Conservation (phyloP, 2,113 vertebrate genomes). For the Ursus arctos region DNA sequence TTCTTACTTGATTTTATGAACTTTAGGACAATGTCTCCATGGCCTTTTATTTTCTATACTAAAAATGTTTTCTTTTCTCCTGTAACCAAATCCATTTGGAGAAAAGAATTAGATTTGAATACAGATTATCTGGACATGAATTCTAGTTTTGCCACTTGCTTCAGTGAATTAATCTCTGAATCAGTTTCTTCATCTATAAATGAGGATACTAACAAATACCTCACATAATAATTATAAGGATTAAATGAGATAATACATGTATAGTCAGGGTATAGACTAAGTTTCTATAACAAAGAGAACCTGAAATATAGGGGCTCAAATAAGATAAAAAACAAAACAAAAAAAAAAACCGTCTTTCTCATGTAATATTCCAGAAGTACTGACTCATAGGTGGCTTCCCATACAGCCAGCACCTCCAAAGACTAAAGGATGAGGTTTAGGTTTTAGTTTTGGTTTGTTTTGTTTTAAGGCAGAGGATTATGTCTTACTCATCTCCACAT, state of each 20-base stretch:
- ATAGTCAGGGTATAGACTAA: neutral
- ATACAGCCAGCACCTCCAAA: neutral
- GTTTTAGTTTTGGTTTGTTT: neutral
- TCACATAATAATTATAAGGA: neutral
- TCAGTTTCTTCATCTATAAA: constrained; percentile 16
- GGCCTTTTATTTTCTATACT: neutral
- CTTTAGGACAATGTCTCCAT: neutral
- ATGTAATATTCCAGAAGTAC: neutral
- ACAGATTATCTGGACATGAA: neutral
- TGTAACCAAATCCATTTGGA: neutral
- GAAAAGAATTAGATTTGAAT: neutral
- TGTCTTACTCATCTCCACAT: neutral
- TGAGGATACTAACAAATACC: neutral
- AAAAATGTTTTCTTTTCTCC: neutral
- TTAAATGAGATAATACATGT: neutral
- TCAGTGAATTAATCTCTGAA: neutral
- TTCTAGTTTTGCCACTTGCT: neutral
- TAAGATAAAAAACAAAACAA: neutral
- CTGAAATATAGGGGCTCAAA: neutral
- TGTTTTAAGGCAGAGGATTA: neutral
- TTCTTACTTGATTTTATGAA: constrained; percentile 41
- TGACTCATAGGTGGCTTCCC: neutral
- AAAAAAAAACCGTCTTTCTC: neutral
- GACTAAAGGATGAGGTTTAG: neutral
- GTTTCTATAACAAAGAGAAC: neutral